Percentiles rank a stretch among this genome's conserved stretches.
Conservation (phyloP, 2,113 vertebrate genomes). For the Aegithalos caudatus region DNA sequence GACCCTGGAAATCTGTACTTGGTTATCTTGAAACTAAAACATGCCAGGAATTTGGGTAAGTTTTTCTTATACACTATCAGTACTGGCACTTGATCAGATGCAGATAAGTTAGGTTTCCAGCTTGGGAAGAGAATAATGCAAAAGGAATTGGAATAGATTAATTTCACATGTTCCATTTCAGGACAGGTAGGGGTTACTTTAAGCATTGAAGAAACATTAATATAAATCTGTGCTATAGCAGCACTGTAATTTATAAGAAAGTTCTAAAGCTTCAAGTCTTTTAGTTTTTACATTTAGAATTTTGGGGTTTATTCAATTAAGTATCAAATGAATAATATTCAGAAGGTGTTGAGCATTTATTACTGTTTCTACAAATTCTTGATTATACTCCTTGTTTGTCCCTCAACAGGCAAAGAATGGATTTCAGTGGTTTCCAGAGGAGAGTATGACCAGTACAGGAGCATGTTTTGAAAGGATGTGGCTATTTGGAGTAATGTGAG, state of each 20-base stretch:
- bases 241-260: background rate
- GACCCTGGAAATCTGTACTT: constrained; percentile 57
- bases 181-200: constrained; percentile 22
- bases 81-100: constrained; percentile 70
- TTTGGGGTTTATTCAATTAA: background rate
- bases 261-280: background rate
- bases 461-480: constrained; percentile 28
- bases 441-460: background rate
- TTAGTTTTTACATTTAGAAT: background rate
- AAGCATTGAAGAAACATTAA: background rate
- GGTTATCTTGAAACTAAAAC: constrained; percentile 65
- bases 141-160: constrained; percentile 68
- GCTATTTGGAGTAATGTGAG: background rate
- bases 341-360: background rate
- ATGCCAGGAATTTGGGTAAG: constrained; percentile 48
- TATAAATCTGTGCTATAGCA: background rate
- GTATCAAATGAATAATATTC: background rate
- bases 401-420: background rate
- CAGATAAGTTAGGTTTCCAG: constrained; percentile 63
- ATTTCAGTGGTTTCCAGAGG: constrained; percentile 11
- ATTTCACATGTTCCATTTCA: constrained; percentile 70
- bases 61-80: constrained; percentile 37
- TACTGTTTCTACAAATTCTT: background rate
- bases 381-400: background rate
- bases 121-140: constrained; percentile 48